Conservation (phyloP, 2,797 vertebrate genomes). For the Sphenodon punctatus region DNA sequence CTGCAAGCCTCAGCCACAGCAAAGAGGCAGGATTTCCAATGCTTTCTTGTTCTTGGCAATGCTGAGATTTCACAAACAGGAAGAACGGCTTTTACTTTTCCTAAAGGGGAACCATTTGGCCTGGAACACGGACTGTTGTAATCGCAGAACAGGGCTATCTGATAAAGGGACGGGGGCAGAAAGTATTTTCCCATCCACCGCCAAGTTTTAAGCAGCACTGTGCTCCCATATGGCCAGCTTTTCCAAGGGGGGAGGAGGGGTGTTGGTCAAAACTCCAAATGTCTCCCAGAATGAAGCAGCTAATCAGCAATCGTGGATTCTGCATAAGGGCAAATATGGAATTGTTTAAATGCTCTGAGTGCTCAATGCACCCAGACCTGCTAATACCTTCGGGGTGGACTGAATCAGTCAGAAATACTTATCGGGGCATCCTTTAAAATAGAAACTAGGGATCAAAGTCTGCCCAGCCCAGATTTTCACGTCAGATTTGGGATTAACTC, state of each 20-base stretch:
- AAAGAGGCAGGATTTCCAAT: conserved; percentile 43
- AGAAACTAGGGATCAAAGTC: not conserved
- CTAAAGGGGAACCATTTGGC: conserved; percentile 55
- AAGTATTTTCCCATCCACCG: no score
- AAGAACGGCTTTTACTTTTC: conserved; percentile 73
- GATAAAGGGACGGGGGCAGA: not conserved
- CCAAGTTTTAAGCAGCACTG: not conserved
- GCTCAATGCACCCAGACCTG: not conserved
- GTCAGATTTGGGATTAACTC: not conserved
- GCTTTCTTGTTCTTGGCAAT: conserved; percentile 57
- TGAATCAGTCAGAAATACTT: not conserved
- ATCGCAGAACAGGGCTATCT: conserved; percentile 26
- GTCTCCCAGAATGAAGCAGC: not conserved
- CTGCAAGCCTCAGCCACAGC: not conserved
- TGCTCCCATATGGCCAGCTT: not conserved
- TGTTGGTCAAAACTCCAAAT: not conserved
- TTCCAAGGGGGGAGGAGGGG: not conserved
- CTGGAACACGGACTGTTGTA: conserved; percentile 21
- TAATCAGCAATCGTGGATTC: not conserved
- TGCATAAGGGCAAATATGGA: not conserved
- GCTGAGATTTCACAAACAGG: conserved; percentile 67
- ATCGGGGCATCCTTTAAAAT: no score
- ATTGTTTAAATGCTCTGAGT: not conserved
- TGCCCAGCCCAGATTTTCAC: not conserved
- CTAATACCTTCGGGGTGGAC: not conserved